Evolutionary conservation across 2,113 vertebrate genomes (phyloP).

Genomic region (Lophochroa leadbeateri): DNA sequence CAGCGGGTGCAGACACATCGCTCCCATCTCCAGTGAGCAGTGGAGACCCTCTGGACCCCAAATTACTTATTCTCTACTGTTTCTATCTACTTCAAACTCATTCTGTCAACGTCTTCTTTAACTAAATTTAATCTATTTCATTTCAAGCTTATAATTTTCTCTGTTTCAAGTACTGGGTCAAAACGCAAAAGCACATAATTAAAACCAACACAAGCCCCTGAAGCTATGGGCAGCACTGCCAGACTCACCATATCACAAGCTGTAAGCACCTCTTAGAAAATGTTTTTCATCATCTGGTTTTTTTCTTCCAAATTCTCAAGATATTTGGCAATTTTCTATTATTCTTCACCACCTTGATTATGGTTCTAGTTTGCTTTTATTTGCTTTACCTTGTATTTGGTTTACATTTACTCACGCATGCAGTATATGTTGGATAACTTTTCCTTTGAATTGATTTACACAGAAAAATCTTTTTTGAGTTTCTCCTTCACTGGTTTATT

Average conservation of each 20-base stretch:
- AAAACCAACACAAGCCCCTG: background rate
- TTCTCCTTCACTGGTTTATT: background rate
- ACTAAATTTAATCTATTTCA: background rate
- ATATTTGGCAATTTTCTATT: background rate
- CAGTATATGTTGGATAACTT: background rate
- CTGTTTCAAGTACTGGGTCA: background rate
- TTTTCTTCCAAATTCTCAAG: background rate
- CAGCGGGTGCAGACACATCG: accelerated
- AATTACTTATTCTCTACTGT: background rate
- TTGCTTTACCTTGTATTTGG: background rate
- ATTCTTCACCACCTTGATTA: background rate
- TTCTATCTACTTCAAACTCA: background rate
- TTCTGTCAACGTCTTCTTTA: background rate
- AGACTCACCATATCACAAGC: background rate
- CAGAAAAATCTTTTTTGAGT: background rate
- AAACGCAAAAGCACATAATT: background rate
- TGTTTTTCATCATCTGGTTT: background rate
- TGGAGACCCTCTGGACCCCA: background rate
- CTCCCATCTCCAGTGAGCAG: background rate
- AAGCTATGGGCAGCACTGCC: background rate
- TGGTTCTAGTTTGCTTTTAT: background rate
- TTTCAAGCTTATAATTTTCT: background rate
- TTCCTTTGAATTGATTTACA: background rate
- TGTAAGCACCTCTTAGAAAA: background rate
- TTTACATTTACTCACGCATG: background rate